These are phyloP conservation scores for Gobio gobio DNA, from an alignment of 2,113 vertebrate species.

Conservation along the genomic window DNA sequence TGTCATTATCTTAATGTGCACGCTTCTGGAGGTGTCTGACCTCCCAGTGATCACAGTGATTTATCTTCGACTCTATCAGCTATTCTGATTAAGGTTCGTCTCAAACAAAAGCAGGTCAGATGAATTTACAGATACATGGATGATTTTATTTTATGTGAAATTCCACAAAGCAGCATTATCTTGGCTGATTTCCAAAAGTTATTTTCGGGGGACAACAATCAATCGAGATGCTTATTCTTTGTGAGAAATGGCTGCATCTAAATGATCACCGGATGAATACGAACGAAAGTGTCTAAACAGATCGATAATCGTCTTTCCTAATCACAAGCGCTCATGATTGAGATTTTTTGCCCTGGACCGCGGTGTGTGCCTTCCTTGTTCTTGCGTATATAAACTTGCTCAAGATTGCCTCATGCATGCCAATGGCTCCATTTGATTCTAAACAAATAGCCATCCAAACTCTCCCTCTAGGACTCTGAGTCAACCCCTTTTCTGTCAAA, in stretches of 20 bases:
- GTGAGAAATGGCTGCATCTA: slow-evolving; percentile 49
- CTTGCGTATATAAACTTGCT: slow-evolving; percentile 45
- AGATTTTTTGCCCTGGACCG: slow-evolving; percentile 57
- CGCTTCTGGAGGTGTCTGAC: slow-evolving; percentile 6
- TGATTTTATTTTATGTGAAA: slow-evolving; percentile 26
- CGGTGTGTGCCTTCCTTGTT: slow-evolving; percentile 33
- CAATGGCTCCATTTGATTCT: slow-evolving; percentile 51
- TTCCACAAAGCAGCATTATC: slow-evolving; percentile 51
- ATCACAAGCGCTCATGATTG: slow-evolving; percentile 65
- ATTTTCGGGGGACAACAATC: slow-evolving; percentile 59
- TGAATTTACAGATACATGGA: slow-evolving; percentile 14
- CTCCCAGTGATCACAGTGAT: slow-evolving; percentile 10
- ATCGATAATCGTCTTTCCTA: slow-evolving; percentile 64
- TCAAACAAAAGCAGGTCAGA: slow-evolving; percentile 30
- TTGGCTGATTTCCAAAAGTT: slow-evolving; percentile 51
- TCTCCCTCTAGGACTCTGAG: slow-evolving; percentile 35
- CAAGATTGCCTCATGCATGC: slow-evolving; percentile 50
- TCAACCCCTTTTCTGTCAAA: slow-evolving; percentile 49
- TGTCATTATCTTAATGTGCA: slow-evolving; percentile 33
- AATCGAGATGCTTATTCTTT: slow-evolving; percentile 48
- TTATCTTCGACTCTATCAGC: slow-evolving; percentile 19
- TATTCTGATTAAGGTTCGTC: slow-evolving; percentile 22
- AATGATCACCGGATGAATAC: slow-evolving; percentile 52
- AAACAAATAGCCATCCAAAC: slow-evolving; percentile 51
- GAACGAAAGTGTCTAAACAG: slow-evolving; percentile 56